Evolutionary conservation across 2,113 vertebrate species (phyloP).

Genomic region (Semicossyphus pulcher): DNA sequence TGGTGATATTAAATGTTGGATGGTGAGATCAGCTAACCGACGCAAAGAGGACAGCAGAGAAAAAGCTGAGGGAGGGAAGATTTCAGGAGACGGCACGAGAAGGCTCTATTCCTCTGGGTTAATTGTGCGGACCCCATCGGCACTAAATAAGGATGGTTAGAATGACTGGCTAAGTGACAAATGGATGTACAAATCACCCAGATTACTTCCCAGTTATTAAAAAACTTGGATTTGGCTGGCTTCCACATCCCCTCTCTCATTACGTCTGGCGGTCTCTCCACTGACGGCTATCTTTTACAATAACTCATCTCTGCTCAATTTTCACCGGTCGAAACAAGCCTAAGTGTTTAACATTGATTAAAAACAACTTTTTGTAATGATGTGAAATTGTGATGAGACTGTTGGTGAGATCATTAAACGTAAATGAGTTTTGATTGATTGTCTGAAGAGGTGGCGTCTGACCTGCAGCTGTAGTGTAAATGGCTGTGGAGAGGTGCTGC

Average conservation of each 20-base stretch:
- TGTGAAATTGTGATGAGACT: slow-evolving; percentile 45
- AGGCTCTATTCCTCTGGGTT: slow-evolving; percentile 70
- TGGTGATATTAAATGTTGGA: slow-evolving; percentile 43
- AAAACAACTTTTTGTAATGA: slow-evolving; percentile 61
- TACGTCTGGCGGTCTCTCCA: slow-evolving; percentile 37
- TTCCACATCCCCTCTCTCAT: slow-evolving; percentile 57
- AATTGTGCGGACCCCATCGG: slow-evolving; percentile 73
- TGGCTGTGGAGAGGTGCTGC: slow-evolving; percentile 59
- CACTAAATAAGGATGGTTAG: slow-evolving; percentile 81
- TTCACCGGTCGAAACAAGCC: slow-evolving; percentile 47
- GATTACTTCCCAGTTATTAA: slow-evolving; percentile 74
- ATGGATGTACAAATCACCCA: slow-evolving; percentile 77
- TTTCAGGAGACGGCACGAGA: slow-evolving; percentile 18
- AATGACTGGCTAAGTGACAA: slow-evolving; percentile 75
- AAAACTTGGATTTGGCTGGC: slow-evolving; percentile 62
- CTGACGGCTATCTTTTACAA: slow-evolving; percentile 53
- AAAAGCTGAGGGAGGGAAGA: slow-evolving; percentile 61
- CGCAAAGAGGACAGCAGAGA: slow-evolving; percentile 31
- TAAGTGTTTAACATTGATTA: slow-evolving; percentile 62
- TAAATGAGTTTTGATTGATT: slow-evolving; percentile 73
- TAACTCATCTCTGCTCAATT: slow-evolving; percentile 44
- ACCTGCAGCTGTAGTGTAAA: slow-evolving; percentile 75
- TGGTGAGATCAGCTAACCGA: slow-evolving; percentile 69
- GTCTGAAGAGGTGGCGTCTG: slow-evolving; percentile 73
- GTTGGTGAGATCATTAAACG: slow-evolving; percentile 44